Evolutionary conservation across 2,888 invertebrate genomes (phyloP), one percentile per base, ranked within the genome.

Genomic region (Hybos culiciformis): DNA sequence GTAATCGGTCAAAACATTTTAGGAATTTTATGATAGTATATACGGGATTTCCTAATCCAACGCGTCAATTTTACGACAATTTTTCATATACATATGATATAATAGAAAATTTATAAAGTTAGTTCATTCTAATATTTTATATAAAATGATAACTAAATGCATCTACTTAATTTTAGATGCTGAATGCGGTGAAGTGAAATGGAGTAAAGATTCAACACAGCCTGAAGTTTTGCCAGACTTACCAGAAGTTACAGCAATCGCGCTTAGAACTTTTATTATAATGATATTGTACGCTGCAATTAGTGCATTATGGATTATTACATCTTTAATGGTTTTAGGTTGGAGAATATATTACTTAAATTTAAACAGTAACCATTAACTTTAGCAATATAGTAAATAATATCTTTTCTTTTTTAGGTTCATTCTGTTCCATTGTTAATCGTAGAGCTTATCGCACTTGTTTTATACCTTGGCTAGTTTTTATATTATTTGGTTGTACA

Each of bases 401-500:
- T n/a, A n/a, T n/a, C n/a, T n/a, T n/a, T n/a, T n/a, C n/a, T n/a
- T n/a, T n/a, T n/a, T n/a, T n/a, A 39, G 46, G 43, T 2, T 40
- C 44, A n/a, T 44, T 40, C 17, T 40, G 42, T 18, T 29, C 41
- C 2, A 48, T 46, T 18, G n/a, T 50, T 21, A 45, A 45, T 31
- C 26, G 40, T 32, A 37, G 33, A 12, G 40, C 44, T 15, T 48
- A 49, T 37, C 43, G 42, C 9, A 37, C 47, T 5, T 45, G 46
- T 14, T 46, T 48, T 26, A 37, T 53, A 12, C 60, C 61, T 11
- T 63, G 61, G 60, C 46, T 60, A 36, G 12, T 58, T 9, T 43
- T 51, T 18, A 51, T 53, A 12, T 44, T 49, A 14, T 43, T 51
- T 8, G 50, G 53, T 6, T 47, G 53, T 23, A 21, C 60, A n/a